Percentiles rank a stretch among this genome's conserved stretches.
Conservation (phyloP, 2,888 invertebrate genomes). For the Ophion ellenae region DNA sequence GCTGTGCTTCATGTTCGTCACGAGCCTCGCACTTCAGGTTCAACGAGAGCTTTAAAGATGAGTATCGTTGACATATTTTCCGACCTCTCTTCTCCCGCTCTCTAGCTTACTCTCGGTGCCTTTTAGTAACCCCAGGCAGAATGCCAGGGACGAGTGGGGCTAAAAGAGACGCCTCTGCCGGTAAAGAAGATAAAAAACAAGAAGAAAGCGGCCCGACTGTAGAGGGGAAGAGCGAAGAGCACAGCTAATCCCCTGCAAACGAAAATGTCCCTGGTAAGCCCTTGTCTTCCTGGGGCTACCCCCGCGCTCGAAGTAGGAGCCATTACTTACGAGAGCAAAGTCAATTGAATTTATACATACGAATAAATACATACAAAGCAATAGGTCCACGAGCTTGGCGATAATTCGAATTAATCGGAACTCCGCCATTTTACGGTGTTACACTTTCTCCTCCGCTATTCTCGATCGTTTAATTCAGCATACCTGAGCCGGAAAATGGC, state of each 20-base stretch:
- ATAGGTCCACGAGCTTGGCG: neutral
- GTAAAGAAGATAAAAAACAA: slow-evolving; percentile 7
- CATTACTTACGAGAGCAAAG: neutral
- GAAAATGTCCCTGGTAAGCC: slow-evolving; percentile 23
- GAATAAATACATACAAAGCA: neutral
- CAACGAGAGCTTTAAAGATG: slow-evolving; percentile 77
- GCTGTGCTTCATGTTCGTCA: slow-evolving; percentile 39
- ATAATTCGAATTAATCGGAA: neutral
- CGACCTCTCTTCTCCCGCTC: slow-evolving; percentile 38
- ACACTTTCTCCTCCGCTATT: too few relatives aligned
- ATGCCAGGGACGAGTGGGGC: neutral
- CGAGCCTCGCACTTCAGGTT: slow-evolving; percentile 74
- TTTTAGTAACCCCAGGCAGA: slow-evolving; percentile 4
- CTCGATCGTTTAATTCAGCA: too few relatives aligned
- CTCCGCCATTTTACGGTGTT: too few relatives aligned
- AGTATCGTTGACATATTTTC: slow-evolving; percentile 80
- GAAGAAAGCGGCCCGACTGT: neutral
- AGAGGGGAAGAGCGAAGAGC: slow-evolving; percentile 5
- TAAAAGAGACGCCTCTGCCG: neutral
- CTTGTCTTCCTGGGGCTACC: neutral
- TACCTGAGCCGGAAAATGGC: too few relatives aligned
- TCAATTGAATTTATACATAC: neutral
- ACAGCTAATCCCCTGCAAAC: slow-evolving; percentile 29
- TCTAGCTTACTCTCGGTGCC: neutral
- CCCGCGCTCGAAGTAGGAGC: neutral